Evolutionary conservation across 2,888 invertebrate genomes (phyloP), one percentile per base, ranked within the genome.

Genomic region (Galeruca laticollis): DNA sequence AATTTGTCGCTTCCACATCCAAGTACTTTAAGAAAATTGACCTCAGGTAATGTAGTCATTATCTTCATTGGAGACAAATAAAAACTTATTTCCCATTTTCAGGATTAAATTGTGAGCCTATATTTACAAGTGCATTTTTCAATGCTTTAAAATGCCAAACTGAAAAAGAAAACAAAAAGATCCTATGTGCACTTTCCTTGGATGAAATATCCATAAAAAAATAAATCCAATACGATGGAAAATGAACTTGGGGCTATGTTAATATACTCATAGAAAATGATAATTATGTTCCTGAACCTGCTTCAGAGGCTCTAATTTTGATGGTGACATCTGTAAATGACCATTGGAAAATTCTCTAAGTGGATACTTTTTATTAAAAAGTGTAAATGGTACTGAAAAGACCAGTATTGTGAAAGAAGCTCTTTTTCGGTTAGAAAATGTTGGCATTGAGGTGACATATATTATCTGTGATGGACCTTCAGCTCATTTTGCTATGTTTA

Each of bases 291-390:
- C 26, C 69, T 15, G 31, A 71, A 47, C 70, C 61, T 35, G 78
- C 79, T 18, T 70, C 61, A n/a, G 74, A 78, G 61, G 79, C 73
- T 10, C 51, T 76, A 11, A 77, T 77, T 15, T 26, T 78, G 18
- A 74, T 76, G 77, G 74, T 76, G 15, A 74, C 75, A 15, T 51
- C 70, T 4, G 31, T 63, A 15, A 69, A 73, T 57, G 49, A 47
- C 9, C 51, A 72, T 35, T 76, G 77, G 76, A 79, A 79, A 69
- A 37, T 78, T n/a, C n/a, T 43, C 77, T 76, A 59, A 64, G 76
- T 51, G 73, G 71, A 10, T 77, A 77, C 65, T 77, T 72, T 70
- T 74, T 78, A 11, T 74, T 75, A 47, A 72, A 74, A 51, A 52
- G 52, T 2, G 43, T 77, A 13, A 69, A 70, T 43, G 77, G 72